Evolutionary conservation across 2,113 vertebrate species (phyloP).

Genomic region (Crotophaga sulcirostris): DNA sequence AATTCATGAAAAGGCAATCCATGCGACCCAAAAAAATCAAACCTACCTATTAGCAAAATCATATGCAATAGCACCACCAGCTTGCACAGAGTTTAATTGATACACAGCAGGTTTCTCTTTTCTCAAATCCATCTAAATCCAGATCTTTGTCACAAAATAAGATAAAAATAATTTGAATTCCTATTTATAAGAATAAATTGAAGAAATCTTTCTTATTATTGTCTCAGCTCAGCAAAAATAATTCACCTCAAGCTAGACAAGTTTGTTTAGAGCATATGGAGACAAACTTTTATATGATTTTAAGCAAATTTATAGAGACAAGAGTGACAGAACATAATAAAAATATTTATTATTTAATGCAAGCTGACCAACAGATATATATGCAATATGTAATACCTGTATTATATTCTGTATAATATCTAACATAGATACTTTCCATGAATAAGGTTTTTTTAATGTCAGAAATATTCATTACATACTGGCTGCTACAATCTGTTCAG

Average conservation of each 20-base stretch:
- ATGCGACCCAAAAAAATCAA: not conserved
- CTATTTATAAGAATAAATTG: not conserved
- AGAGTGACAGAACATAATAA: not conserved
- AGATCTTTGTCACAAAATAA: not conserved
- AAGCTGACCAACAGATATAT: not conserved
- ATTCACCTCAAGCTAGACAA: not conserved
- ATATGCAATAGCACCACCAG: not conserved
- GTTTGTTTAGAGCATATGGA: not conserved
- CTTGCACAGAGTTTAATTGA: not conserved
- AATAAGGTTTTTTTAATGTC: not conserved
- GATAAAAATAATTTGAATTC: not conserved
- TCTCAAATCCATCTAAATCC: not conserved
- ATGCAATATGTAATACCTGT: not conserved
- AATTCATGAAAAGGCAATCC: not conserved
- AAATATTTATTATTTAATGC: not conserved
- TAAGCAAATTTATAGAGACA: not conserved
- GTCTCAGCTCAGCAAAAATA: not conserved
- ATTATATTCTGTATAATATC: not conserved
- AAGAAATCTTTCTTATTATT: not conserved
- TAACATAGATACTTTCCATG: not conserved
- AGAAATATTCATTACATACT: not conserved
- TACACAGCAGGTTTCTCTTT: not conserved
- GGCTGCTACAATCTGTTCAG: not conserved
- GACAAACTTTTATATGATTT: not conserved
- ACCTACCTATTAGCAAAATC: not conserved